phyloP scores from a whole-genome alignment of 2,113 vertebrate species.

The Pogona vitticeps region DNA sequence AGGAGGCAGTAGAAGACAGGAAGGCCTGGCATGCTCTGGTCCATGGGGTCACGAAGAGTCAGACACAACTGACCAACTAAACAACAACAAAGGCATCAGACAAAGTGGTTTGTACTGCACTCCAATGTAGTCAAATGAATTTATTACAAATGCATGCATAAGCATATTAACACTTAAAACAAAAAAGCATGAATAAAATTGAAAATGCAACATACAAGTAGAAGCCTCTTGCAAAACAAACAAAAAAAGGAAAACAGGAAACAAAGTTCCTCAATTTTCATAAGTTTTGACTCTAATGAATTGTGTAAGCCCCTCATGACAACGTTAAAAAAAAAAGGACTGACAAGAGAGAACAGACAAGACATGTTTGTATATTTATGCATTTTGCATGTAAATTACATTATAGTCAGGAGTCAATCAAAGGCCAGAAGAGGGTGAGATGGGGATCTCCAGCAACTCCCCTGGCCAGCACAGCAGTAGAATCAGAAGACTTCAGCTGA shows the following conservation, averaged over 20 bases:
- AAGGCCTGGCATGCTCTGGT: no score
- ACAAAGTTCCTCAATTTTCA: slow-evolving; percentile 36
- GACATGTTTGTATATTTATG: slow-evolving; percentile 20
- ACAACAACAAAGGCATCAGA: no score
- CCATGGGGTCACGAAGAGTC: no score
- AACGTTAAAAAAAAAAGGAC: slow-evolving; percentile 41
- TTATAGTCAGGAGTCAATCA: slow-evolving; percentile 26
- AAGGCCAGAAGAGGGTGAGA: not conserved
- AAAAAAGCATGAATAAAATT: not conserved
- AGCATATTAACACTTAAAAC: no score
- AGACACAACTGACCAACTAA: no score
- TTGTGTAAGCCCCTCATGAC: slow-evolving; percentile 49
- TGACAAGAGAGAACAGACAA: slow-evolving; percentile 50
- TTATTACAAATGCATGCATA: rapidly evolving
- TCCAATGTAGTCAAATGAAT: not conserved
- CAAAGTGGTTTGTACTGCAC: no score
- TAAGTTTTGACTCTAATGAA: slow-evolving; percentile 32
- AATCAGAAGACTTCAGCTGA: not conserved
- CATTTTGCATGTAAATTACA: slow-evolving; percentile 44
- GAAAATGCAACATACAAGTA: not conserved
- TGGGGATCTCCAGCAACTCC: not conserved
- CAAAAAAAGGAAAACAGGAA: slow-evolving; percentile 39
- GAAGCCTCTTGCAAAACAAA: slow-evolving; percentile 5
- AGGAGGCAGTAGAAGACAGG: no score
- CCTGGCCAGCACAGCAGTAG: not conserved